Conservation (phyloP, 2,113 vertebrate species). For the Brachypodius melanocephalos region DNA sequence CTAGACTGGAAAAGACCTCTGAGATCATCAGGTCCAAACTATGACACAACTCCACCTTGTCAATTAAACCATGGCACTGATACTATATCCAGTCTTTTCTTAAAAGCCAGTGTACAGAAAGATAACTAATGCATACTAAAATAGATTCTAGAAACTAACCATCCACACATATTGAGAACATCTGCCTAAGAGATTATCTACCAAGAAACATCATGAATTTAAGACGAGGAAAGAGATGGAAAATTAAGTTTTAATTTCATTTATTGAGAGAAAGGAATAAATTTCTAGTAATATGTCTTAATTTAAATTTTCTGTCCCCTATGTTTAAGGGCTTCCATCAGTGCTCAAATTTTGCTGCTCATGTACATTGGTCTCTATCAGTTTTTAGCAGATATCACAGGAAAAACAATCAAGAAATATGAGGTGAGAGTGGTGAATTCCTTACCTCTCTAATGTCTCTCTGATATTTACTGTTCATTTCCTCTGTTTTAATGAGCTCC, state of each 20-base stretch:
- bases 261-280: background rate
- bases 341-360: background rate
- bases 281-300: background rate
- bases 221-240: background rate
- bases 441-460: conserved; percentile 97
- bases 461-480: conserved; percentile 98
- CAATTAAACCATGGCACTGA: background rate
- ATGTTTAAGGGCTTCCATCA: background rate
- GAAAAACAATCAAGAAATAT: background rate
- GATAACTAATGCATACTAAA: background rate
- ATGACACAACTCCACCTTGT: background rate
- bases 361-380: background rate
- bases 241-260: background rate
- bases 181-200: background rate
- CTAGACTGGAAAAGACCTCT: background rate
- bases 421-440: background rate
- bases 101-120: background rate
- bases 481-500: conserved; percentile 96
- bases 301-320: background rate
- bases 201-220: background rate
- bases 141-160: background rate
- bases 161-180: background rate
- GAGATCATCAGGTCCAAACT: background rate
- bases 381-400: background rate
- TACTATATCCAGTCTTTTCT: background rate